Evolutionary conservation across 2,113 vertebrate genomes (phyloP).

Genomic region (Thalassoma bifasciatum): DNA sequence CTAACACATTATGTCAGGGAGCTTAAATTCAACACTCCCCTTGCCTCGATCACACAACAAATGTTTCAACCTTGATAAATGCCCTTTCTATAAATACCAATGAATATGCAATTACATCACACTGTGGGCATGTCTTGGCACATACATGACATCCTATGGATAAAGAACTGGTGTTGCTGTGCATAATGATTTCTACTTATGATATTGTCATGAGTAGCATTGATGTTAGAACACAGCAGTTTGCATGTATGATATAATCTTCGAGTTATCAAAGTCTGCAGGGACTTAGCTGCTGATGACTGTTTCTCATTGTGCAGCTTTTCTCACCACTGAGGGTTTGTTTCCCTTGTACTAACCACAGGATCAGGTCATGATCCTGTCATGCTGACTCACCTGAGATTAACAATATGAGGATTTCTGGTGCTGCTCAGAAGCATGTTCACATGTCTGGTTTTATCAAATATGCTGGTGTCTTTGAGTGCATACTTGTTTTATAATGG

Average conservation of each 20-base stretch:
- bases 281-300: constrained; percentile 22
- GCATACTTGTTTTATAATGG: background rate
- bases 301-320: constrained; percentile 29
- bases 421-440: background rate
- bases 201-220: constrained; percentile 48
- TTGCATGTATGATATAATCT: constrained; percentile 18
- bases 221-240: constrained; percentile 7
- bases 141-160: constrained; percentile 3
- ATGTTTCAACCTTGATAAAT: constrained; percentile 28
- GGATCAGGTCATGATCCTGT: constrained; percentile 31
- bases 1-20: too few relatives aligned
- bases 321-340: background rate
- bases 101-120: constrained; percentile 20
- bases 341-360: background rate
- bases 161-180: constrained; percentile 24
- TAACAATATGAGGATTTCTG: constrained; percentile 10
- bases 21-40: background rate
- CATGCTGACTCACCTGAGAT: constrained; percentile 7
- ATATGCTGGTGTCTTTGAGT: background rate
- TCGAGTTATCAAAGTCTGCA: constrained; percentile 22
- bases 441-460: background rate
- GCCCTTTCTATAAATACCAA: constrained; percentile 22
- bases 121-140: constrained; percentile 12
- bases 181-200: constrained; percentile 23
- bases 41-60: background rate